Evolutionary conservation across 2,113 vertebrate species (phyloP).

Genomic region (Ictidomys tridecemlineatus): DNA sequence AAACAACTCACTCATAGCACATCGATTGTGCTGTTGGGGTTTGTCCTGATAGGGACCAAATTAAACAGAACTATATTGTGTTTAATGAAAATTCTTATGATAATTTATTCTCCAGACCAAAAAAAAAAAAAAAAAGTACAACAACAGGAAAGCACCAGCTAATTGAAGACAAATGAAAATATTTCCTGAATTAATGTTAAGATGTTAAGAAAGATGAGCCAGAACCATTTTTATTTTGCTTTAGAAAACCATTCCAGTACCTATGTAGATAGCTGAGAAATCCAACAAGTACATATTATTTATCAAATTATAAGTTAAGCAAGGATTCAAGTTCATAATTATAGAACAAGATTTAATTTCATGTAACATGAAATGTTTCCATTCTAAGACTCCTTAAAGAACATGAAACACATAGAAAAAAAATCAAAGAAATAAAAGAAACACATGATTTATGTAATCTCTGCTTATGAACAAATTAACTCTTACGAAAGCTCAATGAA

Average conservation of each 20-base stretch:
- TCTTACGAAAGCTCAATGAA: neutral
- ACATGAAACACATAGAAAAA: slow-evolving; percentile 28
- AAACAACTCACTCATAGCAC: neutral
- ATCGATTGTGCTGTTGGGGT: neutral
- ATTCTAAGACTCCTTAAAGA: slow-evolving; percentile 20
- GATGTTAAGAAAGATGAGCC: neutral
- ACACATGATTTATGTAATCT: neutral
- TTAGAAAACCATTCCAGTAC: slow-evolving; percentile 4
- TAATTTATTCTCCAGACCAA: neutral
- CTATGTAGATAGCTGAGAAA: slow-evolving; percentile 55
- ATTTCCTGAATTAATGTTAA: slow-evolving; percentile 8
- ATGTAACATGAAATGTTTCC: slow-evolving; percentile 58
- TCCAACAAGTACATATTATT: slow-evolving; percentile 59
- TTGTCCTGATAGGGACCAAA: neutral
- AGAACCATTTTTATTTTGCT: slow-evolving; percentile 40
- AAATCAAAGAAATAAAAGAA: neutral
- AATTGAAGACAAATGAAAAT: slow-evolving; percentile 23
- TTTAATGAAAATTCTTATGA: neutral
- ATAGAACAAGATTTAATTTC: slow-evolving; percentile 65
- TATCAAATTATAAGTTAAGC: slow-evolving; percentile 68
- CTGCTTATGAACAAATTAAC: neutral
- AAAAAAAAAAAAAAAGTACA: neutral
- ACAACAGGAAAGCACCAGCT: neutral
- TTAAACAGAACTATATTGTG: neutral
- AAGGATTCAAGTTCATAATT: slow-evolving; percentile 68